phyloP scores from a whole-genome alignment of 2,113 vertebrate species.

The Malurus melanocephalus region DNA sequence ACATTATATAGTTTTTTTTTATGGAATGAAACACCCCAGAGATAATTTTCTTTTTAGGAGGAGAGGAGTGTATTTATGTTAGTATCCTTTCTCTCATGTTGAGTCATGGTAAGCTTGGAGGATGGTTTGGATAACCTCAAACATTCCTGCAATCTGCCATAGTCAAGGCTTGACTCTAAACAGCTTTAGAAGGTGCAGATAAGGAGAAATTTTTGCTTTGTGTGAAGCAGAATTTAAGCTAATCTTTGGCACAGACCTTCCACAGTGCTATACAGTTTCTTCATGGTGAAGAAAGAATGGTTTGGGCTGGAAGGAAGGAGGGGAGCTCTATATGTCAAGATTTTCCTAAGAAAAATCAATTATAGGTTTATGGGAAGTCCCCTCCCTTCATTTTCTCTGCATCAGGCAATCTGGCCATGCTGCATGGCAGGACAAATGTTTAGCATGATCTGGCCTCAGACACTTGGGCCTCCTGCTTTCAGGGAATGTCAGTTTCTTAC shows the following conservation, averaged over 20 bases:
- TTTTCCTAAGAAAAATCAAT: neutral
- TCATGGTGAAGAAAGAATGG: neutral
- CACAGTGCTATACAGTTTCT: neutral
- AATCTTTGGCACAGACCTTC: neutral
- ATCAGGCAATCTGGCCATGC: neutral
- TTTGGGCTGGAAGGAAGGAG: neutral
- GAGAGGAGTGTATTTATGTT: neutral
- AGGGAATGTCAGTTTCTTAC: neutral
- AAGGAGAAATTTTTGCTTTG: neutral
- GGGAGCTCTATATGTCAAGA: neutral
- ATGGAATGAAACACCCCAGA: neutral
- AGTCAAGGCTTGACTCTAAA: neutral
- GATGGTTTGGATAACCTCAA: neutral
- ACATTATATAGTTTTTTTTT: neutral
- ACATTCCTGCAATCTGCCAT: fast-evolving
- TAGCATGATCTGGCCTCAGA: neutral
- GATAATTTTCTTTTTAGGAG: neutral
- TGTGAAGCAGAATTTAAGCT: neutral
- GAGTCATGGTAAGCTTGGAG: neutral
- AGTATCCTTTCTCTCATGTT: neutral
- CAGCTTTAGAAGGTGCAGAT: neutral
- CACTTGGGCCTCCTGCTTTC: neutral
- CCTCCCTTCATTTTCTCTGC: neutral
- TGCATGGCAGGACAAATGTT: neutral
- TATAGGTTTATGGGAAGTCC: neutral